Conservation (phyloP, 2,888 invertebrate genomes). For the Rhamphomyia laevipes region DNA sequence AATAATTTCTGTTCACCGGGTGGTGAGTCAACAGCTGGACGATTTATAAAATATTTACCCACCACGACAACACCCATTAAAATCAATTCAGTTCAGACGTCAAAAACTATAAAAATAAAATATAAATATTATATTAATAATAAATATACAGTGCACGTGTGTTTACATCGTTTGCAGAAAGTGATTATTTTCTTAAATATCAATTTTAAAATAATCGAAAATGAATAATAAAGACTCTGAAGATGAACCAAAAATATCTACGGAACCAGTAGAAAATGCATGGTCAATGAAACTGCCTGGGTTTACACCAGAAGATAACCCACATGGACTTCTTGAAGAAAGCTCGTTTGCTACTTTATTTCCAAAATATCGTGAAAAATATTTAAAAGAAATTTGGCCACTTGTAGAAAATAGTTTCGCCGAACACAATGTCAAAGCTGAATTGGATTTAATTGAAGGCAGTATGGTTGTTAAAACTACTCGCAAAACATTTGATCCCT, state of each 20-base stretch:
- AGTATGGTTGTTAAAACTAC: conserved; percentile 93
- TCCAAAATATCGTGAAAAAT: conserved; percentile 94
- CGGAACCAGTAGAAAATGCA: conserved; percentile 65
- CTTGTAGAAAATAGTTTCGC: conserved; percentile 75
- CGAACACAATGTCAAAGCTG: conserved; percentile 70
- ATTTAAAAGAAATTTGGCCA: conserved; percentile 91
- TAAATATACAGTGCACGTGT: not conserved
- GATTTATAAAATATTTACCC: no score
- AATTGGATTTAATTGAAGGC: conserved; percentile 85
- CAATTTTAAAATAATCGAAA: not conserved
- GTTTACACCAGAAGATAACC: conserved; percentile 82
- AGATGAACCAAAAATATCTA: conserved; percentile 20
- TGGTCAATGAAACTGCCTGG: conserved; percentile 78
- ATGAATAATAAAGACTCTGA: conserved; percentile 29
- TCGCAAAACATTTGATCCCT: conserved; percentile 97
- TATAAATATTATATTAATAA: no score
- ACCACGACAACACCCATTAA: no score
- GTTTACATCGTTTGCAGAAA: not conserved
- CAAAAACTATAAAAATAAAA: no score
- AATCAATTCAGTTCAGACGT: no score
- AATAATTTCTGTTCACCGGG: no score
- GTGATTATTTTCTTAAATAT: not conserved
- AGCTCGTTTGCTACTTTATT: conserved; percentile 95
- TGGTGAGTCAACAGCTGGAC: no score
- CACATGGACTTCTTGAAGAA: conserved; percentile 70